A percentile compares a stretch with the other conserved stretches of the same genome.
phyloP scores from a whole-genome alignment of 37 sponge, comb jelly and placozoan species.

The Bolinopsis microptera region DNA sequence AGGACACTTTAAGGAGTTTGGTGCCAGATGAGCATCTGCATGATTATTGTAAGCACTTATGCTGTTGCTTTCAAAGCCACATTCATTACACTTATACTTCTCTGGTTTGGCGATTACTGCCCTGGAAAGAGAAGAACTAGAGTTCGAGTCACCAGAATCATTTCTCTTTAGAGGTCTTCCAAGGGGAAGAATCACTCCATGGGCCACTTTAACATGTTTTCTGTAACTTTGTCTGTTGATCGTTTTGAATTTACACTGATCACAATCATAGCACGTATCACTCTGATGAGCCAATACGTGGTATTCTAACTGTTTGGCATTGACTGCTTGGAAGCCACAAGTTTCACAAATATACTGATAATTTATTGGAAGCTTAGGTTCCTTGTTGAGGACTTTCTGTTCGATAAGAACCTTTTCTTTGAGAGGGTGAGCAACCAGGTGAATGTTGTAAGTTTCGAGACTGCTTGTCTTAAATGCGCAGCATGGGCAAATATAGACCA shows the following conservation, averaged over 20 bases:
- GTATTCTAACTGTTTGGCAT: not conserved
- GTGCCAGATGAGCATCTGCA: constrained; percentile 19
- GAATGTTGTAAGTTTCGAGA: constrained; percentile 22
- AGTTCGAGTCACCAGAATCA: not conserved
- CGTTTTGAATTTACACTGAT: constrained; percentile 15
- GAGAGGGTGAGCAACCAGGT: constrained; percentile 15
- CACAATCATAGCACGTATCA: constrained; percentile 29
- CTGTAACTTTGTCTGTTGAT: constrained; percentile 48
- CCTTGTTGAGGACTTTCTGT: not conserved
- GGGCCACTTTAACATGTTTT: not conserved
- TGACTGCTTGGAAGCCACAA: not conserved
- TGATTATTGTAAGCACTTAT: constrained; percentile 35
- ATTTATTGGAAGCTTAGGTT: not conserved
- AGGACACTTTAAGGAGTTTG: constrained; percentile 12
- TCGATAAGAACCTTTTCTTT: not conserved
- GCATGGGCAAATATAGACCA: constrained; percentile 13
- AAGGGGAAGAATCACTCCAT: not conserved
- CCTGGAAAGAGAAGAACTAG: not conserved
- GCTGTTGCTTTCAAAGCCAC: constrained; percentile 40
- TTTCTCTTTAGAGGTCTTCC: not conserved
- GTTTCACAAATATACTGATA: not conserved
- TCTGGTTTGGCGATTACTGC: not conserved
- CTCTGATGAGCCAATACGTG: constrained; percentile 30
- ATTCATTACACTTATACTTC: not conserved
- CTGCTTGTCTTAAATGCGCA: not conserved